These are phyloP conservation scores for Cancer borealis DNA, from an alignment of 2,888 invertebrate genomes.

Conservation along the genomic window DNA sequence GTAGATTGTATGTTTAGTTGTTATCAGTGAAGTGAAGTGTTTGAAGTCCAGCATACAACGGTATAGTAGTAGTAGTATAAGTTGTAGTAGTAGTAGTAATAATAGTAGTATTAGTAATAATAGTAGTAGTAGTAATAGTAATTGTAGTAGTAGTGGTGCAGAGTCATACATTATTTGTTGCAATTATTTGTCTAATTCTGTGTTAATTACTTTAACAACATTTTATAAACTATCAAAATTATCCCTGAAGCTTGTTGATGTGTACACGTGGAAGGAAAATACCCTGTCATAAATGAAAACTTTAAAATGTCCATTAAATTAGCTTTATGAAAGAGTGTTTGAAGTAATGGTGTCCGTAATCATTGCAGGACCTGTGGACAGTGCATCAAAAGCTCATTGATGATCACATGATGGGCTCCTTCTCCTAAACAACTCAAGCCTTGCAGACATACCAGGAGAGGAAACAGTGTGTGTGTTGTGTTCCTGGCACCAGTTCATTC, in stretches of 20 bases:
- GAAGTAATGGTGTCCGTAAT: background rate
- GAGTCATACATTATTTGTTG: no score
- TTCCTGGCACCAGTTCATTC: background rate
- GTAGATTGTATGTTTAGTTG: background rate
- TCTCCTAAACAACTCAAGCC: constrained; percentile 12
- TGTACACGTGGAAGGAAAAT: background rate
- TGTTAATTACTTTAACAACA: background rate
- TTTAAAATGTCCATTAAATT: background rate
- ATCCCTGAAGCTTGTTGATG: background rate
- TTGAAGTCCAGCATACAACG: background rate
- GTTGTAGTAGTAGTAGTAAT: no score
- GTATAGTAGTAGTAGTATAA: no score
- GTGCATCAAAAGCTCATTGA: constrained; percentile 74
- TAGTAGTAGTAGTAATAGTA: no score
- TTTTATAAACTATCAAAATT: background rate
- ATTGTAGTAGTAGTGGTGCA: background rate
- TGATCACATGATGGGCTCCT: constrained; percentile 68
- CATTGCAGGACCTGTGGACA: constrained; percentile 75
- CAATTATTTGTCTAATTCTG: background rate
- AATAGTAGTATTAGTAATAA: no score
- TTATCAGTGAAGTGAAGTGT: background rate
- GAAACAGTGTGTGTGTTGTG: background rate
- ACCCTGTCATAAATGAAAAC: background rate
- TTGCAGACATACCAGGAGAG: background rate
- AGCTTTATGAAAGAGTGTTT: background rate